Percentiles rank a stretch among this genome's conserved stretches.
Conservation (phyloP, 2,113 vertebrate species). For the Varanus salvator region DNA sequence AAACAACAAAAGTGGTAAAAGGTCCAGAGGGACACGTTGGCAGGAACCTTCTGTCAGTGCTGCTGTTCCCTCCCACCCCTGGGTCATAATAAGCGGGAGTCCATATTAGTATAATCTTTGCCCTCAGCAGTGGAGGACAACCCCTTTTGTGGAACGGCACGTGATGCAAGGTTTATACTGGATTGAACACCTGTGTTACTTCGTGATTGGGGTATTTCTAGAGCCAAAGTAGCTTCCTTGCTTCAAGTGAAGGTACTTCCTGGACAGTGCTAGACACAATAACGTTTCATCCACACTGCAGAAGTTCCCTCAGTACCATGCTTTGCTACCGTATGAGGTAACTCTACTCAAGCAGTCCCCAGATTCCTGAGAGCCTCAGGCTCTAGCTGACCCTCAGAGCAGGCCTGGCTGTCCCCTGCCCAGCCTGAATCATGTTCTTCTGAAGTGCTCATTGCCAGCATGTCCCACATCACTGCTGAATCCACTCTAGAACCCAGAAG, state of each 20-base stretch:
- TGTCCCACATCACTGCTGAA: not conserved
- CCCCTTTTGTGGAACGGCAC: not conserved
- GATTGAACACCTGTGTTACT: not conserved
- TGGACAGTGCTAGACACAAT: not conserved
- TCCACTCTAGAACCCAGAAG: not conserved
- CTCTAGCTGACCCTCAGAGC: not conserved
- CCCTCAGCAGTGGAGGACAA: too few relatives aligned
- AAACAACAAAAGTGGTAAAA: conserved; percentile 5
- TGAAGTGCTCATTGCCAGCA: not conserved
- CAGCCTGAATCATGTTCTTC: not conserved
- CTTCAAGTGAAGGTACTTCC: not conserved
- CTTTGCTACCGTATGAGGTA: not conserved
- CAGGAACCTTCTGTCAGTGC: not conserved
- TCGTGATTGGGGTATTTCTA: not conserved
- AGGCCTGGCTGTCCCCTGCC: not conserved
- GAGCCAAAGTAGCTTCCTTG: not conserved
- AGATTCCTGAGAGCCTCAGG: not conserved
- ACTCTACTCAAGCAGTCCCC: not conserved
- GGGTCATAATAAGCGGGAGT: not conserved
- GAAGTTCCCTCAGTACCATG: not conserved
- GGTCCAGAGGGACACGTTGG: not conserved
- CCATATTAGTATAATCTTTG: too few relatives aligned
- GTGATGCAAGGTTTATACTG: not conserved
- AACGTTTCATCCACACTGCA: not conserved
- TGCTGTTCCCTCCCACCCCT: not conserved